A percentile compares a stretch with the other conserved stretches of the same genome.
Conservation (phyloP, 2,113 vertebrate species). For the Datnioides undecimradiatus region DNA sequence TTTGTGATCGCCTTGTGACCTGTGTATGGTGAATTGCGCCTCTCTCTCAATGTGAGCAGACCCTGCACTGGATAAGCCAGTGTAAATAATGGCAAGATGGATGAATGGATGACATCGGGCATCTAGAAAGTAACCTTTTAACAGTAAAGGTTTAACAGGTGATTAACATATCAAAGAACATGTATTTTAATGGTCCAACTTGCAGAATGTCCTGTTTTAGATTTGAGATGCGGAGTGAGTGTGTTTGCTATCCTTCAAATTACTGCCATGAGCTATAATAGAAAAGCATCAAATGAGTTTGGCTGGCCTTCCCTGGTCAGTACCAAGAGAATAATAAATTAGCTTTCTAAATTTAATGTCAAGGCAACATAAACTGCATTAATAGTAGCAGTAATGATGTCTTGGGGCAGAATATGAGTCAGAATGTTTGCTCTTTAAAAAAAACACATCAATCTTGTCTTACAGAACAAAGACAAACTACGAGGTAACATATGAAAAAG, state of each 20-base stretch:
- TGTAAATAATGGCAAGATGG: neutral
- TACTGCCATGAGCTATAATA: slow-evolving; percentile 48
- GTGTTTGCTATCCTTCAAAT: slow-evolving; percentile 10
- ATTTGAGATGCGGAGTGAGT: neutral
- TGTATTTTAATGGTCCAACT: neutral
- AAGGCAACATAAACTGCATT: slow-evolving; percentile 52
- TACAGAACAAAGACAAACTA: neutral
- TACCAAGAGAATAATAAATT: slow-evolving; percentile 74
- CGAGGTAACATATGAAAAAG: neutral
- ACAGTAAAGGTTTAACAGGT: neutral
- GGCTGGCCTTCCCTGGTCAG: slow-evolving; percentile 53
- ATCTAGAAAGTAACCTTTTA: neutral
- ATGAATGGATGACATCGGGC: neutral
- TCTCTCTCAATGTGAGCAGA: neutral
- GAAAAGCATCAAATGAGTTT: slow-evolving; percentile 43
- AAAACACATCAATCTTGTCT: slow-evolving; percentile 36
- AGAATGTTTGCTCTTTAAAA: slow-evolving; percentile 32
- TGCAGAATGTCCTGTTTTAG: neutral
- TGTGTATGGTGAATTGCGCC: neutral
- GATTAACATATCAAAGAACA: neutral
- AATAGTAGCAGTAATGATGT: slow-evolving; percentile 70
- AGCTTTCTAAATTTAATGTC: slow-evolving; percentile 60
- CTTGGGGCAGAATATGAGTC: slow-evolving; percentile 67
- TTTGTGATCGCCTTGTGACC: neutral
- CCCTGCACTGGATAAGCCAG: neutral